Percentiles rank a stretch among this genome's conserved stretches.
phyloP scores from a whole-genome alignment of 2,888 invertebrate species.

The Acleris emargana region DNA sequence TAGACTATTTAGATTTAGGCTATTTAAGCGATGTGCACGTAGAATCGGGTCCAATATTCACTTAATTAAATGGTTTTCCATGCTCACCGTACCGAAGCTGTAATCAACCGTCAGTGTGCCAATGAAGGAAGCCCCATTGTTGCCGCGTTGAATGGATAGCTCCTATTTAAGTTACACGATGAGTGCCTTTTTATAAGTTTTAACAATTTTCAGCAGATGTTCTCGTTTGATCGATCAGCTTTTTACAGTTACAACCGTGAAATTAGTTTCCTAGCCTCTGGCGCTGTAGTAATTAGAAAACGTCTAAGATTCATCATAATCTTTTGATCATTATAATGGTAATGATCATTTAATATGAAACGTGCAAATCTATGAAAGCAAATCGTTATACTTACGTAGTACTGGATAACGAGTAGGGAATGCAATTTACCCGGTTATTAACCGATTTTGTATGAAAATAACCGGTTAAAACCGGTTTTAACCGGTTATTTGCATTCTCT shows the following conservation, averaged over 20 bases:
- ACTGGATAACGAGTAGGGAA: too few species aligned
- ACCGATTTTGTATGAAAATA: too few species aligned
- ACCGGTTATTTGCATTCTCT: too few species aligned
- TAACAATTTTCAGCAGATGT: conserved; percentile 82
- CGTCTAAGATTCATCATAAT: conserved; percentile 9
- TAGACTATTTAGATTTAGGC: too few species aligned
- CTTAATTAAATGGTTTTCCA: conserved; percentile 40
- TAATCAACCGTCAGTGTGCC: conserved; percentile 82
- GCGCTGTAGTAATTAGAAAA: conserved; percentile 17
- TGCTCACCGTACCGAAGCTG: conserved; percentile 62
- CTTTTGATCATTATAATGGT: conserved; percentile 6
- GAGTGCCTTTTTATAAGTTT: conserved; percentile 72
- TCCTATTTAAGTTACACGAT: conserved; percentile 78
- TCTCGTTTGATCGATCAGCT: conserved; percentile 72
- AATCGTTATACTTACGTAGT: too few species aligned
- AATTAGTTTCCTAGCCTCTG: conserved; percentile 61
- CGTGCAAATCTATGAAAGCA: too few species aligned
- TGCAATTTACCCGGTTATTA: too few species aligned
- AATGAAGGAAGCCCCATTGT: conserved; percentile 83
- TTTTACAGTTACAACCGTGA: conserved; percentile 72
- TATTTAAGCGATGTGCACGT: too few species aligned
- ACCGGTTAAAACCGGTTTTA: too few species aligned
- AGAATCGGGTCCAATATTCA: too few species aligned
- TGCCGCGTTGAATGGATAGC: conserved; percentile 80
- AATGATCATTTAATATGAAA: not conserved